Percentiles rank a stretch among this genome's conserved stretches.
Evolutionary conservation across 2,888 invertebrate species (phyloP).

Genomic region (Portevinia maculata): DNA sequence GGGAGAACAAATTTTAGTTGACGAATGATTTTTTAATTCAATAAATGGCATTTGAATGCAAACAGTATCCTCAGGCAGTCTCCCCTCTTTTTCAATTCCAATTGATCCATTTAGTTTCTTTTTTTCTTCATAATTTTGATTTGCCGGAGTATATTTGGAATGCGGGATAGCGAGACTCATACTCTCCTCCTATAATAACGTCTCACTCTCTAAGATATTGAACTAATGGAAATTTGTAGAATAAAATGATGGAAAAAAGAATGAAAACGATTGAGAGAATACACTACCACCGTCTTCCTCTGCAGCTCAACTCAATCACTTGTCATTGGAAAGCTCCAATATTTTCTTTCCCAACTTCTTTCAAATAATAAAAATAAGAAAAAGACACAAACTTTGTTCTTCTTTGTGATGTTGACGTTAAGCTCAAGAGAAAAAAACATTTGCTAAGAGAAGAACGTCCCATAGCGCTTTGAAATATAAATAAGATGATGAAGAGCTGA

Average conservation of each 20-base stretch:
- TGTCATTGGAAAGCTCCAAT: conserved; percentile 59
- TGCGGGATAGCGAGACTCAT: neutral
- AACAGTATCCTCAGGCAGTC: conserved; percentile 68
- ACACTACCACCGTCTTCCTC: conserved; percentile 9
- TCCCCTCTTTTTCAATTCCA: conserved; percentile 43
- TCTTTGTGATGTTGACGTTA: conserved; percentile 43
- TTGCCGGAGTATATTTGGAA: conserved; percentile 55
- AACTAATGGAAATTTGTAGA: conserved; percentile 70
- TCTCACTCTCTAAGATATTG: conserved; percentile 41
- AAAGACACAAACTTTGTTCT: conserved; percentile 21
- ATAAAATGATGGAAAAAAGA: conserved; percentile 39
- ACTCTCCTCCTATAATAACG: neutral
- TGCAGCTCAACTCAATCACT: conserved; percentile 42
- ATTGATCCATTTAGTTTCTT: conserved; percentile 48
- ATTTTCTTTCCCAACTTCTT: conserved; percentile 51
- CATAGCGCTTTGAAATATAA: conserved; percentile 20
- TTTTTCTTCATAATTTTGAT: conserved; percentile 71
- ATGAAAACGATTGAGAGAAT: conserved; percentile 50
- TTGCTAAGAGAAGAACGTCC: conserved; percentile 33
- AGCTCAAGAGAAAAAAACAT: conserved; percentile 25
- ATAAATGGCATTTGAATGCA: conserved; percentile 74
- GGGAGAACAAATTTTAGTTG: conserved; percentile 49
- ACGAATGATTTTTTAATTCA: conserved; percentile 72
- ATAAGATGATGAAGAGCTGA: neutral
- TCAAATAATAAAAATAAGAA: conserved; percentile 14